A percentile compares a stretch with the other conserved stretches of the same genome.
Conservation (phyloP, 2,113 vertebrate genomes). For the Actenoides hombroni region DNA sequence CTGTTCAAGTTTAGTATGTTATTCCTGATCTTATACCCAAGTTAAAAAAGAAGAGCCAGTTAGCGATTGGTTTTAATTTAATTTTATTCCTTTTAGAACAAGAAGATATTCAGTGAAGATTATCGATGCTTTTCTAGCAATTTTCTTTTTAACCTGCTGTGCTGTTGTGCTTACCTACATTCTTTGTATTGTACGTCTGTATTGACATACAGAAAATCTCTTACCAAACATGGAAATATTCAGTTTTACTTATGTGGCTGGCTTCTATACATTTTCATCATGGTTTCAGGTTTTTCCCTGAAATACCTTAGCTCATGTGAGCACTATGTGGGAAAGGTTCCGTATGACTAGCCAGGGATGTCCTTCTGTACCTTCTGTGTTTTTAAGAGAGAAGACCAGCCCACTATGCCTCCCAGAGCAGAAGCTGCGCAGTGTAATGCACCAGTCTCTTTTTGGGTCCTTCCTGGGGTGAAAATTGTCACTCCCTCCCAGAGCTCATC, state of each 20-base stretch:
- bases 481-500: background rate
- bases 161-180: background rate
- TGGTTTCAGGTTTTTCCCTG: background rate
- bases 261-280: background rate
- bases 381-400: too few relatives aligned
- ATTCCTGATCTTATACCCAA: background rate
- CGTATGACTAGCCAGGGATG: background rate
- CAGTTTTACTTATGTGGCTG: background rate
- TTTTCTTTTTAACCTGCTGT: background rate
- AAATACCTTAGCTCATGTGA: background rate
- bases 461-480: background rate
- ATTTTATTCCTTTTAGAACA: background rate
- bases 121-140: background rate
- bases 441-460: background rate
- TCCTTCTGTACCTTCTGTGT: background rate
- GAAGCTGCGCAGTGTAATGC: accelerated
- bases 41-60: background rate
- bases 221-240: background rate
- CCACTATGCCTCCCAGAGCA: accelerated
- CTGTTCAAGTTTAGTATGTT: background rate
- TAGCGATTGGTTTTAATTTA: background rate
- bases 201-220: background rate
- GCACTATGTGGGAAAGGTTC: background rate
- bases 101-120: background rate
- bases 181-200: background rate